phyloP scores from a whole-genome alignment of 2,113 vertebrate species.

The Psittacus erithacus region DNA sequence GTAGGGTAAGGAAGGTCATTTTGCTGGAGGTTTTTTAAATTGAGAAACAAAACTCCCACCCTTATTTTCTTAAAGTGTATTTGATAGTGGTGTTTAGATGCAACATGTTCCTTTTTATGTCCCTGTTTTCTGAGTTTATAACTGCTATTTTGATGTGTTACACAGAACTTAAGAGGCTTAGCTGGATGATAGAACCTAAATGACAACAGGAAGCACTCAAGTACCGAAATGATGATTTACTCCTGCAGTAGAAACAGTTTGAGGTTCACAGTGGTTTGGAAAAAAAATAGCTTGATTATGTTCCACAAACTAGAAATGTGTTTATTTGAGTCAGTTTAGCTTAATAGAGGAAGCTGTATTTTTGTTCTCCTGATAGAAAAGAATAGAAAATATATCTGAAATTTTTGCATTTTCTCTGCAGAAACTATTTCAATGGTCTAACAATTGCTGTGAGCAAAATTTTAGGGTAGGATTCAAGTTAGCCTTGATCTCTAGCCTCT shows the following conservation, averaged over 20 bases:
- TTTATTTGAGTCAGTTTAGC: background rate
- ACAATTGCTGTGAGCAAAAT: background rate
- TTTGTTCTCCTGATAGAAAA: background rate
- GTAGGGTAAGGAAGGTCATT: background rate
- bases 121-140: background rate
- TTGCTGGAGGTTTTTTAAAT: background rate
- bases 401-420: background rate
- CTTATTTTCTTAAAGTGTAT: background rate
- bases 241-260: background rate
- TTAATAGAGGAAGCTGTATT: background rate
- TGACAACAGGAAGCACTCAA: background rate
- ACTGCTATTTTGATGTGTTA: background rate
- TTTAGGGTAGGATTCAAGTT: background rate
- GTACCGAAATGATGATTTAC: background rate
- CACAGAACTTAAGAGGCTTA: background rate
- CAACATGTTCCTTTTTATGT: background rate
- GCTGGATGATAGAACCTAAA: background rate
- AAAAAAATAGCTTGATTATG: background rate
- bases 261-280: background rate
- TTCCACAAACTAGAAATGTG: background rate
- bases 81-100: background rate
- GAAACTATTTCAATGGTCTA: background rate
- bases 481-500: background rate
- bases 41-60: background rate
- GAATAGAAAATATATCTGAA: background rate